Evolutionary conservation across 2,797 vertebrate species (phyloP).

Genomic region (Yasuhikotakia modesta): DNA sequence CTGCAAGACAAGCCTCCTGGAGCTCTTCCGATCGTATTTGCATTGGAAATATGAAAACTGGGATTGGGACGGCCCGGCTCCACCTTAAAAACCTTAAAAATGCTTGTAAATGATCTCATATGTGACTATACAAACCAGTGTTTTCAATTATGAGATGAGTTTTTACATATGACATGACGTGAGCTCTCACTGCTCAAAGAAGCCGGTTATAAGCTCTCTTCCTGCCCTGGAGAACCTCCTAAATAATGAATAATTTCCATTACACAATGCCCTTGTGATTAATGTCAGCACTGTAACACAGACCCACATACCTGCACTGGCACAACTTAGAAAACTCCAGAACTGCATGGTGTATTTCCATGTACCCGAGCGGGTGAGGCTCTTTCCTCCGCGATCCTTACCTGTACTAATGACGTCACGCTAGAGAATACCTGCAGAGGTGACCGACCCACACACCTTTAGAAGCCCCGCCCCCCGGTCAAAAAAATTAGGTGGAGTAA

Average conservation of each 20-base stretch:
- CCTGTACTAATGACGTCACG: slow-evolving; percentile 43
- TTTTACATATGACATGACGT: slow-evolving; percentile 2
- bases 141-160: slow-evolving; percentile 6
- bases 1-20: slow-evolving; percentile 45
- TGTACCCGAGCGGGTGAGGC: slow-evolving; percentile 16
- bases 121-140: neutral
- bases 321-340: slow-evolving; percentile 80
- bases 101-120: slow-evolving; percentile 20
- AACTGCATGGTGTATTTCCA: slow-evolving; percentile 77
- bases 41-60: slow-evolving; percentile 41
- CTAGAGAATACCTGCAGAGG: slow-evolving; percentile 41
- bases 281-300: slow-evolving; percentile 2
- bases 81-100: slow-evolving; percentile 13
- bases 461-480: slow-evolving; percentile 13
- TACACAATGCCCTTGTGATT: slow-evolving; percentile 11
- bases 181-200: neutral
- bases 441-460: slow-evolving; percentile 37
- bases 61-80: slow-evolving; percentile 18
- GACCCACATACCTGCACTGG: slow-evolving; percentile 75
- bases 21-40: slow-evolving; percentile 49
- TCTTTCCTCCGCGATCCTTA: slow-evolving; percentile 26
- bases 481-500: slow-evolving; percentile 3
- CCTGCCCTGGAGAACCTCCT: slow-evolving; percentile 7
- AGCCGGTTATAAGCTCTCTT: slow-evolving; percentile 12
- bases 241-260: slow-evolving; percentile 36